Evolutionary conservation across 2,797 vertebrate species (phyloP), one percentile per base, ranked within the genome.

Genomic region (Orestias chungarensis): DNA sequence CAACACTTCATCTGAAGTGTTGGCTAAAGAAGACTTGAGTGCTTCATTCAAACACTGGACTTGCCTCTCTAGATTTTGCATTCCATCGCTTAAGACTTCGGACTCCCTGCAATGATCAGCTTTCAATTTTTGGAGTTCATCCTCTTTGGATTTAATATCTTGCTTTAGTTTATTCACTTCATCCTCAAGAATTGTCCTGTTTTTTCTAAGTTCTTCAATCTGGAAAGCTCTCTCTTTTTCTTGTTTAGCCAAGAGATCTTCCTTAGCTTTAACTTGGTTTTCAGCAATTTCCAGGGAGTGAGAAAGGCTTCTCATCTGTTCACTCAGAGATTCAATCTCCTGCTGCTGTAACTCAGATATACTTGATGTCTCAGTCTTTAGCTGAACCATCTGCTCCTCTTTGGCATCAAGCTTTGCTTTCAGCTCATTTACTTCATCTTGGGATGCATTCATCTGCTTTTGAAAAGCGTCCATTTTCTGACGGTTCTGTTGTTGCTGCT

Each of bases 271-370:
- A 23, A 82, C 0, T 10, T 80, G 33, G 11, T 83, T 73, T 8
- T 87, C 76, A 9, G 82, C 62, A 0, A 66, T 79, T 23, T 1
- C 83, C 23, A 86, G 54, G 0, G 78, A 86, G 6, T 14, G n/a
- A 88, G 77, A 55, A 17, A 47, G 6, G 27, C 5, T 27, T 43
- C 86, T 76, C 2, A 83, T 70, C n/a, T 81, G 80, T 23, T 0
- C 91, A 0, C 92, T 93, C 49, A 94, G 92, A 38, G 84, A 82
- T 66, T 95, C 91, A 0, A 90, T 83, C 83, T 96, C 93, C 29
- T 95, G 88, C 23, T 92, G 71, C 3, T 82, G 31, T 0, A 74
- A 12, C 25, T 64, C 65, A 0, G 68, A 66, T 29, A 57, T 75
- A 4, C 35, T 62, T 15, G 59, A 42, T 0, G 12, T 25, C 23